These are phyloP conservation scores for Cataglyphis cursor DNA, from an alignment of 2,888 invertebrate genomes.

Conservation along the genomic window DNA sequence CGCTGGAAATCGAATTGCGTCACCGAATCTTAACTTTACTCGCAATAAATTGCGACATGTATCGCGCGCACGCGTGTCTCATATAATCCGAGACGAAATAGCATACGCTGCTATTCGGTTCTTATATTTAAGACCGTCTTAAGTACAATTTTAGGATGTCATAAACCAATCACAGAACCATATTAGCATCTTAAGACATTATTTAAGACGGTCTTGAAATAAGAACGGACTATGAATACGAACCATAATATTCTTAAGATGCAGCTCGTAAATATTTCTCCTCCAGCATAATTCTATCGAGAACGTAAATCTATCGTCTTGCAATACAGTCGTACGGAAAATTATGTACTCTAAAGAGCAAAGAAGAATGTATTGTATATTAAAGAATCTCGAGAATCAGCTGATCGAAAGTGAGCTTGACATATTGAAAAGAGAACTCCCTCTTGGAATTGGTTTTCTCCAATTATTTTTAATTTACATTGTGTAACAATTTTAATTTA, in stretches of 20 bases:
- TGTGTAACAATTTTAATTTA: background rate
- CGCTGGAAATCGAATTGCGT: slow-evolving; percentile 30
- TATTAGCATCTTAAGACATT: too few relatives aligned
- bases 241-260: slow-evolving; percentile 6
- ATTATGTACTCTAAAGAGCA: background rate
- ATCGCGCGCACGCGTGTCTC: background rate
- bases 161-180: too few relatives aligned
- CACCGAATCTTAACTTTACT: slow-evolving; percentile 42
- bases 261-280: slow-evolving; percentile 25
- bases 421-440: slow-evolving; percentile 66
- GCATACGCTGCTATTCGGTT: background rate
- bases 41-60: slow-evolving; percentile 18
- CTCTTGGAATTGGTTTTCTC: background rate
- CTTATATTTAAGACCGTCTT: too few relatives aligned
- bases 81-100: background rate
- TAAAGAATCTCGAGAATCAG: background rate
- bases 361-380: background rate
- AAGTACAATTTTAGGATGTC: too few relatives aligned
- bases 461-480: background rate
- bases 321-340: background rate
- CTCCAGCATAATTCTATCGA: background rate
- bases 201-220: too few relatives aligned
- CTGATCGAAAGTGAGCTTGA: slow-evolving; percentile 1
- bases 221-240: too few relatives aligned
- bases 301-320: slow-evolving; percentile 14